Conservation (phyloP, 2,113 vertebrate genomes). For the Oncorhynchus gorbuscha region DNA sequence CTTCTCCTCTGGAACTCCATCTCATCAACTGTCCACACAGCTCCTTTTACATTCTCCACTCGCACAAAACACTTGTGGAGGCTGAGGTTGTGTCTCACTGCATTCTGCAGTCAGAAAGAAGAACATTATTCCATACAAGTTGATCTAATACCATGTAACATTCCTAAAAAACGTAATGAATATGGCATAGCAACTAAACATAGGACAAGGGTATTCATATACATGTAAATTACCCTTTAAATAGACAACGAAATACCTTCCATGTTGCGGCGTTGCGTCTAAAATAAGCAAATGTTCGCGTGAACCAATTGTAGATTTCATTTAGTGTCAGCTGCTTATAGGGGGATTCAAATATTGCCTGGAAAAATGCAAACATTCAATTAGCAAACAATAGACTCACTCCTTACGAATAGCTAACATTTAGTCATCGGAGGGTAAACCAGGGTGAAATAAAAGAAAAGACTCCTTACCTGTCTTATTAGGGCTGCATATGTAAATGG, state of each 20-base stretch:
- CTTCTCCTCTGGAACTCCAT: slow-evolving; percentile 97
- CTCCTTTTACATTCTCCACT: slow-evolving; percentile 77
- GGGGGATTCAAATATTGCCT: slow-evolving; percentile 97
- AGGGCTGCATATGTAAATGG: slow-evolving; percentile 98
- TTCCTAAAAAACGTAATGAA: too few relatives aligned
- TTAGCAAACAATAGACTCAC: background rate
- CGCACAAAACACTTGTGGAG: slow-evolving; percentile 80
- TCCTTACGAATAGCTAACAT: too few relatives aligned
- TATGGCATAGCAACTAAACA: too few relatives aligned
- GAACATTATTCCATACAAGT: background rate
- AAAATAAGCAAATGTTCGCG: slow-evolving; percentile 97
- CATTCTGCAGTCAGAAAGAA: slow-evolving; percentile 63
- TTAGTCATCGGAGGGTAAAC: too few relatives aligned
- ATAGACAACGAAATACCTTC: slow-evolving; percentile 82
- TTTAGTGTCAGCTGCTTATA: slow-evolving; percentile 99
- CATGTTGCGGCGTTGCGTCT: slow-evolving; percentile 96
- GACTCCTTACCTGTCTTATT: slow-evolving; percentile 90
- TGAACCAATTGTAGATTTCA: slow-evolving; percentile 99
- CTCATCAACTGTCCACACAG: slow-evolving; percentile 95
- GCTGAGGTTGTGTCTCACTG: slow-evolving; percentile 79
- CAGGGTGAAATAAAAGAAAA: background rate
- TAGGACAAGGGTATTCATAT: background rate
- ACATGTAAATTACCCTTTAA: background rate
- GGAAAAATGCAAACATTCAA: slow-evolving; percentile 24
- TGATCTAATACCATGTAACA: background rate